A percentile compares a stretch with the other conserved stretches of the same genome.
Evolutionary conservation across 2,888 invertebrate genomes (phyloP).

Genomic region (Drosophila recens): DNA sequence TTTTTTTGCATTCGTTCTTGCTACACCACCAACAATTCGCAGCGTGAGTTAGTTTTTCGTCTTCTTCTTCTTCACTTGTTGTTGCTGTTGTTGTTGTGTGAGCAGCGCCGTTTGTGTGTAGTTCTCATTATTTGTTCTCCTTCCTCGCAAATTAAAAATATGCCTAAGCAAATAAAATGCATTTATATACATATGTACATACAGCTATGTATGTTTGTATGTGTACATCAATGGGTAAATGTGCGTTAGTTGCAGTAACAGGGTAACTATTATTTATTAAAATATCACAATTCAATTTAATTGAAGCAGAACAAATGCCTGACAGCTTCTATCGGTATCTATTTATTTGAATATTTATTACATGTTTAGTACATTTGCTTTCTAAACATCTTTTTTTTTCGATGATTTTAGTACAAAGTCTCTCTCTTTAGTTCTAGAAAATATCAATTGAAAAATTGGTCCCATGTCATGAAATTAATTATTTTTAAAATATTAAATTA

Average conservation of each 20-base stretch:
- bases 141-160: slow-evolving; percentile 81
- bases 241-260: slow-evolving; percentile 15
- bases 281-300: not conserved
- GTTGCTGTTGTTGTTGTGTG: slow-evolving; percentile 15
- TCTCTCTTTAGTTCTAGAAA: too few species aligned
- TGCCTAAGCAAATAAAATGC: slow-evolving; percentile 78
- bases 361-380: not conserved
- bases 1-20: slow-evolving; percentile 30
- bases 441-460: too few species aligned
- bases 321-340: not conserved
- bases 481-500: too few species aligned
- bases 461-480: too few species aligned
- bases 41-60: slow-evolving; percentile 20
- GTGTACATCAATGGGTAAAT: slow-evolving; percentile 1
- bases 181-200: slow-evolving; percentile 14
- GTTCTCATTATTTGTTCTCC: slow-evolving; percentile 81
- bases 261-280: slow-evolving; percentile 4
- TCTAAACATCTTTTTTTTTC: too few species aligned
- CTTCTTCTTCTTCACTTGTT: slow-evolving; percentile 11
- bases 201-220: slow-evolving; percentile 46
- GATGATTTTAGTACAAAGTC: too few species aligned
- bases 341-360: not conserved
- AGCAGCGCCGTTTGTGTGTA: slow-evolving; percentile 41
- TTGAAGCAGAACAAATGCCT: not conserved
- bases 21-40: slow-evolving; percentile 16